phyloP scores from a whole-genome alignment of 2,888 invertebrate species.

The Acleris cristana region DNA sequence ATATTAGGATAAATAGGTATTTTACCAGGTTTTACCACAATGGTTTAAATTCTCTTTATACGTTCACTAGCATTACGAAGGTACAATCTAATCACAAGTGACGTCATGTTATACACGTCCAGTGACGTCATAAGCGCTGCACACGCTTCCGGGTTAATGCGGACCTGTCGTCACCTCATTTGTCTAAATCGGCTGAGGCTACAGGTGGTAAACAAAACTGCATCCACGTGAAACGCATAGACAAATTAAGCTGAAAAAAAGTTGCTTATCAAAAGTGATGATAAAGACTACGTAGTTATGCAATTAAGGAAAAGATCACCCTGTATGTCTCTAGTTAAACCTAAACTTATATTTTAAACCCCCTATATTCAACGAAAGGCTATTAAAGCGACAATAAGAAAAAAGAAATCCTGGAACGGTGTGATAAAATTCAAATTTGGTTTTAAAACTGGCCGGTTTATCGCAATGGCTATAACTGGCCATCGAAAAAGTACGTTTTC shows the following conservation, averaged over 20 bases:
- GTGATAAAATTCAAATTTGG: constrained; percentile 28
- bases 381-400: background rate
- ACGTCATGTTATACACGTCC: background rate
- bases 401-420: constrained; percentile 9
- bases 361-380: background rate
- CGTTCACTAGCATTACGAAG: no score
- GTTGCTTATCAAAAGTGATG: background rate
- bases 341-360: background rate
- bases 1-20: no score
- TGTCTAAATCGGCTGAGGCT: constrained; percentile 17
- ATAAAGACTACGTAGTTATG: no score
- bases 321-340: background rate
- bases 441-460: constrained; percentile 34
- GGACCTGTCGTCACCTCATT: constrained; percentile 22
- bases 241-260: background rate
- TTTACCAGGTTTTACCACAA: no score
- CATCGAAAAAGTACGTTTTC: constrained; percentile 49
- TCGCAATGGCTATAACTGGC: constrained; percentile 34
- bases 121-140: constrained; percentile 23
- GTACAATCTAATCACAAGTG: background rate
- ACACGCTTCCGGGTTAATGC: background rate
- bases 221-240: constrained; percentile 2
- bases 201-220: constrained; percentile 27
- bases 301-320: no score
- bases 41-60: no score